A percentile compares a stretch with the other conserved stretches of the same genome.
phyloP scores from a whole-genome alignment of 2,113 vertebrate genomes.

The Cynocephalus volans region DNA sequence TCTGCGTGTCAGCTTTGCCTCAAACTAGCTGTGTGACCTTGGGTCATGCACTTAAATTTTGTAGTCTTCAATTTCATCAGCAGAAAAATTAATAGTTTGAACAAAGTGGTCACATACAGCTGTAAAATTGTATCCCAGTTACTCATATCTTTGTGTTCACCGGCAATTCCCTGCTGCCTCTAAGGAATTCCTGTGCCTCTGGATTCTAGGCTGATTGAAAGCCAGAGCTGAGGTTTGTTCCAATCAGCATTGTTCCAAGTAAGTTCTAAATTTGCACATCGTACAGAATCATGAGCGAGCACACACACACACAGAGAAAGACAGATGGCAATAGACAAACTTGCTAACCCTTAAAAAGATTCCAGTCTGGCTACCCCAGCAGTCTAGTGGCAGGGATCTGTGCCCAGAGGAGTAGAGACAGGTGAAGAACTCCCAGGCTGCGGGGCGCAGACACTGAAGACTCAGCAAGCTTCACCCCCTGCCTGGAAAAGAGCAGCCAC shows the following conservation, averaged over 20 bases:
- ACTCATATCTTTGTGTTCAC: neutral
- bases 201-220: slow-evolving; percentile 25
- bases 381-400: slow-evolving; percentile 75
- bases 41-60: neutral
- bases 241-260: slow-evolving; percentile 77
- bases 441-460: neutral
- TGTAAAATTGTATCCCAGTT: neutral
- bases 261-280: slow-evolving; percentile 79
- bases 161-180: neutral
- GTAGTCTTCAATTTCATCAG: neutral
- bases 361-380: slow-evolving; percentile 81
- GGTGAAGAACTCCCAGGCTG: slow-evolving; percentile 73
- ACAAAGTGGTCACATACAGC: neutral
- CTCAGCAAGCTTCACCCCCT: slow-evolving; percentile 58
- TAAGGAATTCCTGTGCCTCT: neutral
- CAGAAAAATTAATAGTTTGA: neutral
- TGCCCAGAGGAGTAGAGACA: slow-evolving; percentile 80
- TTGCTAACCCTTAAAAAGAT: slow-evolving; percentile 84
- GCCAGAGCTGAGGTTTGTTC: slow-evolving; percentile 51
- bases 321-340: slow-evolving; percentile 83
- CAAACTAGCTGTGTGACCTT: slow-evolving; percentile 1
- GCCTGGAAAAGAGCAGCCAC: neutral
- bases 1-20: neutral
- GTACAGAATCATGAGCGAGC: slow-evolving; percentile 70
- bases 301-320: slow-evolving; percentile 50